A percentile compares a stretch with the other conserved stretches of the same genome.
Conservation (phyloP, 2,113 vertebrate genomes). For the Sinocyclocheilus rhinocerous region DNA sequence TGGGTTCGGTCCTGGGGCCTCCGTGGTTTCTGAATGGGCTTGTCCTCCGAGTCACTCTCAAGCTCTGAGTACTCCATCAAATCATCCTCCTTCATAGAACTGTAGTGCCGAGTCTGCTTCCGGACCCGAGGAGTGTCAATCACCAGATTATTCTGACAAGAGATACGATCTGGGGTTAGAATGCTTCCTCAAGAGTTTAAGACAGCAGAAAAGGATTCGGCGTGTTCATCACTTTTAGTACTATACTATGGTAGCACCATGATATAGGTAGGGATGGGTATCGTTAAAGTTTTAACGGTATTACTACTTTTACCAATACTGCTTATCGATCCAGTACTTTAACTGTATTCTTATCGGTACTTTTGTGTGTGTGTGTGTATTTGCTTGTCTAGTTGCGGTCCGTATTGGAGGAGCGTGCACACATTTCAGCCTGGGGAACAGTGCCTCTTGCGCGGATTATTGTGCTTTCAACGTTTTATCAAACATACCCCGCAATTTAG, state of each 20-base stretch:
- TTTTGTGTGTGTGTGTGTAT: too few species aligned
- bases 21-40: constrained; percentile 85
- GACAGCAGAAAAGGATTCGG: neutral
- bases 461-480: too few species aligned
- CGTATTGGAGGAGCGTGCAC: too few species aligned
- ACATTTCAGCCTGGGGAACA: too few species aligned
- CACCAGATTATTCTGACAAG: constrained; percentile 91
- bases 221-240: neutral
- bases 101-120: constrained; percentile 96
- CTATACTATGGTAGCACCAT: too few species aligned
- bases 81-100: constrained; percentile 95
- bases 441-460: too few species aligned
- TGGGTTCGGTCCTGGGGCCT: constrained; percentile 91
- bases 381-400: too few species aligned
- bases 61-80: constrained; percentile 97
- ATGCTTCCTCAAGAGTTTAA: neutral
- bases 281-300: too few species aligned
- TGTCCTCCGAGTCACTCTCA: constrained; percentile 96
- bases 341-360: too few species aligned
- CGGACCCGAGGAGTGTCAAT: constrained; percentile 96
- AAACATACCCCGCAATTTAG: too few species aligned
- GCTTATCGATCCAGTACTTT: too few species aligned
- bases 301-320: too few species aligned
- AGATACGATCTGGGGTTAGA: constrained; percentile 25
- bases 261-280: neutral